Percentiles rank a stretch among this genome's conserved stretches.
These are phyloP conservation scores for Leucozona laternaria DNA, from an alignment of 2,888 invertebrate genomes.

Conservation along the genomic window DNA sequence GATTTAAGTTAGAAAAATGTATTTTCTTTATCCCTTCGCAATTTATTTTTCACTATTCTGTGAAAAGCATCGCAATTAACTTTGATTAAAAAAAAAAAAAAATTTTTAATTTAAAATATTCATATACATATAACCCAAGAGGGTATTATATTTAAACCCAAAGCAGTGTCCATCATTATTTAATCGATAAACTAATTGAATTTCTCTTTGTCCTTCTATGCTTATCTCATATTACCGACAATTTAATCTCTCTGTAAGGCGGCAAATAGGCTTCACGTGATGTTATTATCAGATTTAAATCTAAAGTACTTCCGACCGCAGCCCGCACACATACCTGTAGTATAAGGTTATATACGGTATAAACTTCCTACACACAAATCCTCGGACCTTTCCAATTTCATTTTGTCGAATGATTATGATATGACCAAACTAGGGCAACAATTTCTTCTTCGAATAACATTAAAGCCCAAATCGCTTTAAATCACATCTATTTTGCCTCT, in stretches of 20 bases:
- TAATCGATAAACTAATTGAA: background rate
- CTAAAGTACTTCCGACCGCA: conserved; percentile 8
- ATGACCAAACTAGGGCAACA: background rate
- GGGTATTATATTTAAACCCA: too few species aligned
- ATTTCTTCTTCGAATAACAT: background rate
- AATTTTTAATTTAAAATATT: too few species aligned
- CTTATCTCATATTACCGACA: background rate
- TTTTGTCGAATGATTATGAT: conserved; percentile 9
- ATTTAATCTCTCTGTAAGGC: conserved; percentile 6
- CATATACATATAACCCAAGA: too few species aligned
- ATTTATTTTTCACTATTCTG: too few species aligned
- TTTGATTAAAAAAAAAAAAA: too few species aligned
- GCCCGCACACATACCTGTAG: too few species aligned
- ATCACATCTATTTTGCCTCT: background rate
- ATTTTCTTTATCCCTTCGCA: too few species aligned
- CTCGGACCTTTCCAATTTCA: background rate
- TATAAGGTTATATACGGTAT: too few species aligned
- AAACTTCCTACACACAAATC: background rate
- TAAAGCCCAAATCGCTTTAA: background rate
- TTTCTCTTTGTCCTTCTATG: background rate
- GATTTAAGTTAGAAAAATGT: too few species aligned
- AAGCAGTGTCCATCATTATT: background rate
- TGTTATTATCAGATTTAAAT: background rate
- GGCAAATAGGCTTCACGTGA: background rate
- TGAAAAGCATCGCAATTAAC: too few species aligned